Evolutionary conservation across 2,113 vertebrate species (phyloP), one percentile per base, ranked within the genome.

Genomic region (Eulemur rufifrons): DNA sequence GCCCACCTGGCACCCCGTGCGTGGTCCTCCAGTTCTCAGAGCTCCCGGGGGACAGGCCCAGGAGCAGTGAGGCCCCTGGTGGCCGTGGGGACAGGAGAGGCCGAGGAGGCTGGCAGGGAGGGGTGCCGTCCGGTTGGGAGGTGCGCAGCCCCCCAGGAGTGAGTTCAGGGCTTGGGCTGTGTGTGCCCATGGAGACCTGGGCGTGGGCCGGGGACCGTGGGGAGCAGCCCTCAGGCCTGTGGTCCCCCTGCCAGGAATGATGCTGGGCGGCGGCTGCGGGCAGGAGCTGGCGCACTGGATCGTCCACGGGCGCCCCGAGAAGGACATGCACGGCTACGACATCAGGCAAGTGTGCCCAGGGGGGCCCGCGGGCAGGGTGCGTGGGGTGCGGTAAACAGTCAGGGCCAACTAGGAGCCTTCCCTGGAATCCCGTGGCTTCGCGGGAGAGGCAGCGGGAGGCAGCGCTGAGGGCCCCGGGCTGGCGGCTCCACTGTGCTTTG

Each of bases 251-350:
- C 11, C 98, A 99, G 99, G 99, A 47, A 99, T 99, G 99, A 99
- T 99, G 99, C 97, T 99, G 83, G 99, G 99, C 21, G 99, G 99
- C 0, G 99, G 99, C 95, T 99, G 99, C 0, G 99, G 99, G 32
- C 98, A 97, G 97, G 99, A 99, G 91, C 98, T 99, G 96, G 99
- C 99, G 68, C 99, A 99, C 97, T 99, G 99, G 99, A 98, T 99
- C 76, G 97, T 99, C 91, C 99, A 99, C 0, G 99, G 99, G 10
- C 98, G 99, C 3, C 99, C 99, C 0, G 99, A 99, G 96, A 99
- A 99, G 98, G 99, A 99, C 98, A 99, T 99, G 99, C 99, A 99
- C 0, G 95, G 99, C 95, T 99, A 99, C 0, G 99, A 99, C 98
- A 99, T 99, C 98, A 99, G 99, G 99, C 98, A 82, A 81, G 98